phyloP scores from a whole-genome alignment of 2,888 invertebrate species.

The Eudemis profundana region DNA sequence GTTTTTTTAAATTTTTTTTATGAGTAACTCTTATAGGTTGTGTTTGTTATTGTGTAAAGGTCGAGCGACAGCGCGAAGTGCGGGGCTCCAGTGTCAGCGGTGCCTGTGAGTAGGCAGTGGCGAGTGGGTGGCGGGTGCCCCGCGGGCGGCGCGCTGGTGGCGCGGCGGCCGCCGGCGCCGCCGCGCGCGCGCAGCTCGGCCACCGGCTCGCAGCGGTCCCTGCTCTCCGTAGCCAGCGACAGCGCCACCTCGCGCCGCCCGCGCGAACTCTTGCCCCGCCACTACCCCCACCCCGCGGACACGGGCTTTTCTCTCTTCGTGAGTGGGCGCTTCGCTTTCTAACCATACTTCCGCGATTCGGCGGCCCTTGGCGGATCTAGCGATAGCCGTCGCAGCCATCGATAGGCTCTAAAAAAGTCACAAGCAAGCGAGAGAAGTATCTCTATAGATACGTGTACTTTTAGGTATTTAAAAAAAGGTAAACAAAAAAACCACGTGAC shows the following conservation, averaged over 20 bases:
- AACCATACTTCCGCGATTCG: constrained; percentile 69
- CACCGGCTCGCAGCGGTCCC: constrained; percentile 79
- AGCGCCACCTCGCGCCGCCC: constrained; percentile 78
- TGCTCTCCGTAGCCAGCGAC: constrained; percentile 83
- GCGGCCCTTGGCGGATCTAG: constrained; percentile 52
- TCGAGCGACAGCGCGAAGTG: constrained; percentile 89
- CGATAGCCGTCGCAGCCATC: neutral
- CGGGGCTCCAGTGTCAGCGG: constrained; percentile 83
- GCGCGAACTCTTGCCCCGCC: constrained; percentile 72
- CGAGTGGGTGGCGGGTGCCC: constrained; percentile 57
- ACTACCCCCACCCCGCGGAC: constrained; percentile 74
- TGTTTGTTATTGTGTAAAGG: constrained; percentile 67
- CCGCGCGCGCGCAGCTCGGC: constrained; percentile 62
- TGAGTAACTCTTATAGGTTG: no score
- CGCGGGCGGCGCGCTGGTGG: constrained; percentile 57
- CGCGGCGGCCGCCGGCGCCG: constrained; percentile 66
- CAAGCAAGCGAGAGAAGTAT: neutral
- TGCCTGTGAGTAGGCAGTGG: constrained; percentile 85
- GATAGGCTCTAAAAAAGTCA: neutral
- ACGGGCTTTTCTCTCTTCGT: constrained; percentile 83
- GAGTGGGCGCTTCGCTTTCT: constrained; percentile 84
- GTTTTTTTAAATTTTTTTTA: no score
- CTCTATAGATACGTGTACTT: no score
- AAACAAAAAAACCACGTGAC: no score
- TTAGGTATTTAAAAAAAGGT: no score